phyloP scores from a whole-genome alignment of 2,888 invertebrate genomes.

The Epicampocera succincta region DNA sequence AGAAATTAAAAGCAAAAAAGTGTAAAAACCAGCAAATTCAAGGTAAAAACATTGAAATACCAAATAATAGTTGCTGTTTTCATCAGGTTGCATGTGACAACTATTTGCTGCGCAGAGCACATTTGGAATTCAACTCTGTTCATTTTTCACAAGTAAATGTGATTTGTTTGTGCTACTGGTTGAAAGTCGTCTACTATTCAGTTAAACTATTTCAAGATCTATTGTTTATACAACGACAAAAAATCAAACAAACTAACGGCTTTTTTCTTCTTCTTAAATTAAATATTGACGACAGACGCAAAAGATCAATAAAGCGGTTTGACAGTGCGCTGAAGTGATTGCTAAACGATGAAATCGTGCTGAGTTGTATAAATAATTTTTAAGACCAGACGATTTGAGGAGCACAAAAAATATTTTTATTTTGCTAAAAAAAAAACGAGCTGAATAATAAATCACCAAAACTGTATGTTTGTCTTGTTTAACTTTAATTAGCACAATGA shows the following conservation, averaged over 20 bases:
- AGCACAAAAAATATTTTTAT: background rate
- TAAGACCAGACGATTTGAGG: slow-evolving; percentile 14
- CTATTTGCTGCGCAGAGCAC: slow-evolving; percentile 30
- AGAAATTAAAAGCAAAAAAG: background rate
- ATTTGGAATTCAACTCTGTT: slow-evolving; percentile 18
- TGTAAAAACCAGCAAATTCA: background rate
- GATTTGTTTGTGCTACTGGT: background rate
- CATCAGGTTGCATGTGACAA: slow-evolving; percentile 36
- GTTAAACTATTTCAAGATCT: slow-evolving; percentile 35
- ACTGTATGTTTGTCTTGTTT: too few relatives aligned
- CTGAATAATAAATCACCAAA: slow-evolving; percentile 17
- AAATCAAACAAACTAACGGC: slow-evolving; percentile 30
- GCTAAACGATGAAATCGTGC: slow-evolving; percentile 30
- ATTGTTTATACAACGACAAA: slow-evolving; percentile 18
- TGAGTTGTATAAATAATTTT: slow-evolving; percentile 16
- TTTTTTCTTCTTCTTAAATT: background rate
- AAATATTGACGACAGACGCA: background rate
- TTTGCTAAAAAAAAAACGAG: background rate
- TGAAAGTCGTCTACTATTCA: slow-evolving; percentile 6
- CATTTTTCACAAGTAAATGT: slow-evolving; percentile 55
- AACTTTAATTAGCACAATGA: background rate
- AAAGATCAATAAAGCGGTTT: slow-evolving; percentile 17
- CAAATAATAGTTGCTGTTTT: slow-evolving; percentile 8
- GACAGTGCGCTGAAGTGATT: slow-evolving; percentile 29
- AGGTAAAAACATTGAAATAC: background rate